Evolutionary conservation across 2,797 vertebrate genomes (phyloP), one percentile per base, ranked within the genome.

Genomic region (Micrastur ruficollis): DNA sequence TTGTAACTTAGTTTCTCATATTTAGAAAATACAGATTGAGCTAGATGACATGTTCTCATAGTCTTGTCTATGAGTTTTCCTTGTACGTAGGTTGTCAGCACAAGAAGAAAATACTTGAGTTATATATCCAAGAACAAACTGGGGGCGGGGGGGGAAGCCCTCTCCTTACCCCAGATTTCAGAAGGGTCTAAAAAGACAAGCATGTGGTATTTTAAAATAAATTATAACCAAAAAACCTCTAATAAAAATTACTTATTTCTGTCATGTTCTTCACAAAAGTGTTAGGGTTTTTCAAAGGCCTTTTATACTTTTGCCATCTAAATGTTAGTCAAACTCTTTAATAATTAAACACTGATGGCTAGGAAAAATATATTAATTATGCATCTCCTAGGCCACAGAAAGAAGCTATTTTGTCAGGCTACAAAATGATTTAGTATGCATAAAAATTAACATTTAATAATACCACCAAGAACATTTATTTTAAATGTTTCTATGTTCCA

Each of bases 341-440:
- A 94, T 96, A 91, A 95, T 97, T 97, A 83, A 97, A 95, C 50
- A 63, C 1, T 7, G 47, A 66, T 95, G 70, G 70, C 67, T 93
- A 96, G 83, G 84, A 95, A 96, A 86, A 75, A 87, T 19, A 53
- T 34, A 95, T 96, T 94, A 92, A 96, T 96, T 97, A 97, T 97
- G 49, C 59, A 97, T 96, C 81, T 95, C 67, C 72, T 96, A 76
- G 70, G 79, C 71, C 58, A 75, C 62, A 88, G 91, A 92, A 87
- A 47, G 20, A 80, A 86, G 15, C 31, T 78, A 46, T 89, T 95
- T 73, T 86, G 88, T 76, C 75, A 92, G 81, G 44, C 55, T 91
- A 91, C 78, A 89, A 95, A 90, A 85, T 90, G 36, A 95, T 92
- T 95, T 66, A 71, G 32, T 55, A 59, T 84, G 89, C 67, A 59